Conservation (phyloP, 2,797 vertebrate species). For the Kryptolebias ocellatus region DNA sequence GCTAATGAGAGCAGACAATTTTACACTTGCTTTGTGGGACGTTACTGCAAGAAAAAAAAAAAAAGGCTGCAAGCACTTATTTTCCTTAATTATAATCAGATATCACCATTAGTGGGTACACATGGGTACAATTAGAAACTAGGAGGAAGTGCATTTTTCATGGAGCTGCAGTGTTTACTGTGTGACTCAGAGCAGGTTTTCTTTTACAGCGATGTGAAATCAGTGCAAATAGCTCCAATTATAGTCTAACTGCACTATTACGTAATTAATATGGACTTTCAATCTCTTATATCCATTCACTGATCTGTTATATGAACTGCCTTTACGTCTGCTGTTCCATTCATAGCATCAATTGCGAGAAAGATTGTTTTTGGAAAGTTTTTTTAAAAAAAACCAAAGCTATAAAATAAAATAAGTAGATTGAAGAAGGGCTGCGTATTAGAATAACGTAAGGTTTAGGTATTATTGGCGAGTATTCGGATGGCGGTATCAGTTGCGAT, state of each 20-base stretch:
- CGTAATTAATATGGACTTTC: conserved; percentile 13
- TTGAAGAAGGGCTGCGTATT: no score
- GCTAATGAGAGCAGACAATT: conserved; percentile 63
- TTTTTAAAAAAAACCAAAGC: no score
- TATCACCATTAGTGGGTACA: conserved; percentile 52
- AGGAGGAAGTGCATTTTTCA: conserved; percentile 15
- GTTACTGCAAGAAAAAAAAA: conserved; percentile 44
- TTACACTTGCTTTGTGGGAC: conserved; percentile 35
- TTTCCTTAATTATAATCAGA: conserved; percentile 59
- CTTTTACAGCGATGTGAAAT: conserved; percentile 10
- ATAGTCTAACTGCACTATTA: conserved; percentile 23
- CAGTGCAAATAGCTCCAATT: conserved; percentile 14
- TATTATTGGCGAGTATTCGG: no score
- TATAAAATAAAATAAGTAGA: no score
- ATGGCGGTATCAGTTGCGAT: no score
- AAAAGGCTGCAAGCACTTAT: conserved; percentile 45
- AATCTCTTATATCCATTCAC: conserved; percentile 9
- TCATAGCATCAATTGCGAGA: conserved; percentile 1
- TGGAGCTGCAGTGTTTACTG: conserved; percentile 6
- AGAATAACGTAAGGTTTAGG: no score
- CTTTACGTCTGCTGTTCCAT: not conserved
- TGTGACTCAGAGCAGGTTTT: not conserved
- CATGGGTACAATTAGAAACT: conserved; percentile 36
- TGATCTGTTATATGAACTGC: conserved; percentile 12
- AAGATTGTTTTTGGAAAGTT: not conserved